phyloP scores from a whole-genome alignment of 2,113 vertebrate species.

The Thomomys bottae region DNA sequence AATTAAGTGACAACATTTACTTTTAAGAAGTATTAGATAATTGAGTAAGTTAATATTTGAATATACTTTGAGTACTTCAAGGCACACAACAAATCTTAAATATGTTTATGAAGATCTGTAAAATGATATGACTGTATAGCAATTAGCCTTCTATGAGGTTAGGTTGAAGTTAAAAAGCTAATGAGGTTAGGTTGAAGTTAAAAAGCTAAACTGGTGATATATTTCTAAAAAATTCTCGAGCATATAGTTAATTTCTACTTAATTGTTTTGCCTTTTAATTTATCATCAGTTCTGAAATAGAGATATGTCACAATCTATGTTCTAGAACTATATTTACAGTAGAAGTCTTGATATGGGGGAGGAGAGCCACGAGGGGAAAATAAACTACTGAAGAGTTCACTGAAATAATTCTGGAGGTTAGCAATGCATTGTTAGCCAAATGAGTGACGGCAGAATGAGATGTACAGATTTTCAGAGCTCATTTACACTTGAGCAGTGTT shows the following conservation, averaged over 20 bases:
- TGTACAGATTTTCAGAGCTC: neutral
- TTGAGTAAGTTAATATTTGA: neutral
- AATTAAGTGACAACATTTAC: neutral
- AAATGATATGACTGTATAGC: neutral
- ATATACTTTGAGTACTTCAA: neutral
- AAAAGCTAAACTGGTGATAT: neutral
- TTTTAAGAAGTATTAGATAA: neutral
- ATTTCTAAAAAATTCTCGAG: neutral
- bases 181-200: neutral
- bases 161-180: neutral
- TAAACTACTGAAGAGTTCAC: neutral
- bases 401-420: conserved; percentile 9
- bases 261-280: neutral
- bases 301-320: neutral
- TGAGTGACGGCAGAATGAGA: neutral
- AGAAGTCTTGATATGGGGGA: neutral
- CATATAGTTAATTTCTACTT: conserved; percentile 15
- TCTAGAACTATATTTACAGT: neutral
- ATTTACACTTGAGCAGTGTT: neutral
- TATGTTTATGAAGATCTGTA: neutral
- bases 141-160: neutral
- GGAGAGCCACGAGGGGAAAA: neutral
- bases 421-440: neutral
- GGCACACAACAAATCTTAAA: neutral
- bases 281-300: neutral